These are phyloP conservation scores for Pogona vitticeps DNA, from an alignment of 2,113 vertebrate species.

Conservation along the genomic window DNA sequence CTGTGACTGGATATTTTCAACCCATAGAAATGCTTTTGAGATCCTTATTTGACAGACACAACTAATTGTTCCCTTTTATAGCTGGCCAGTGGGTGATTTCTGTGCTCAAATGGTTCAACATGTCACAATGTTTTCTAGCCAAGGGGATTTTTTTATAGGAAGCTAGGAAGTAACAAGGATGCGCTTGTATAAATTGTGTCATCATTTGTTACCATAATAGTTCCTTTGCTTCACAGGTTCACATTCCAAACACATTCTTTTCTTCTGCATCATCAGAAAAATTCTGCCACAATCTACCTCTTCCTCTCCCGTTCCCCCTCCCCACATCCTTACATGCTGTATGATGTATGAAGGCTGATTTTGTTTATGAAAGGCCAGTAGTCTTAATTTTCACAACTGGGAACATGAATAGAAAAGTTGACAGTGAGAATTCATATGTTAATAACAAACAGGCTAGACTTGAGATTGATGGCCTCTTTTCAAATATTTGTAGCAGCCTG, in stretches of 20 bases:
- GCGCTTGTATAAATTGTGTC: conserved; percentile 17
- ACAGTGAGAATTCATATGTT: neutral
- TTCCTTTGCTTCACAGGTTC: conserved; percentile 14
- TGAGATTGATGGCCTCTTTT: neutral
- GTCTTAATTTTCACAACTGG: neutral
- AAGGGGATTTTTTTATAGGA: conserved; percentile 3
- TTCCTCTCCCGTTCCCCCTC: neutral
- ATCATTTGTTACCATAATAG: conserved; percentile 30
- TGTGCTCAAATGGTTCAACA: neutral
- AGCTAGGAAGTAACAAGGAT: conserved; percentile 14
- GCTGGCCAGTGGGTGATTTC: neutral
- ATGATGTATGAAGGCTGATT: neutral
- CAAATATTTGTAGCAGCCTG: neutral
- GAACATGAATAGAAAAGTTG: neutral
- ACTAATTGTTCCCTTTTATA: conserved; percentile 18
- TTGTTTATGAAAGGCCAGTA: neutral
- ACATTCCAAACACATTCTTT: conserved; percentile 19
- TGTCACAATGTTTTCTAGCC: conserved; percentile 25
- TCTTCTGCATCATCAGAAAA: conserved; percentile 26
- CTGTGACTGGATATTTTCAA: conserved; percentile 22
- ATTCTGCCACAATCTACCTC: neutral
- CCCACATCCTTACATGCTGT: neutral
- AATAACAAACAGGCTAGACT: neutral
- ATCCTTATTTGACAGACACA: conserved; percentile 36
- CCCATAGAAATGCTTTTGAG: conserved; percentile 1